Conservation (phyloP, 2,888 invertebrate species). For the Cantharis rufa region DNA sequence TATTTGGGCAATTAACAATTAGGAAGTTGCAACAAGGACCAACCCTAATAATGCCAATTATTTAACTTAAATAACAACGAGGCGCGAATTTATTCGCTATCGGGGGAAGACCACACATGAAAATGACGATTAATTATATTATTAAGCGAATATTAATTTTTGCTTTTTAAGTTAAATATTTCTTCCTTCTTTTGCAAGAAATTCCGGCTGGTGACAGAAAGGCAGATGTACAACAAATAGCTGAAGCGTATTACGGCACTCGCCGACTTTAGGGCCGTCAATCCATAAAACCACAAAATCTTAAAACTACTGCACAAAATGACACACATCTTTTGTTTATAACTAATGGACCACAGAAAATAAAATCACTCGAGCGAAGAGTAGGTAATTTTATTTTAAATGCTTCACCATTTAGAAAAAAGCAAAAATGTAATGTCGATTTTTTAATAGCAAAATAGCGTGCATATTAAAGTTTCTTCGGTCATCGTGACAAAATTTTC, state of each 20-base stretch:
- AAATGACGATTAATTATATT: too few species aligned
- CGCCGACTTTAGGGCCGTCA: slow-evolving; percentile 34
- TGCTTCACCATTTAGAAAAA: slow-evolving; percentile 10
- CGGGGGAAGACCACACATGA: background rate
- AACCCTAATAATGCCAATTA: background rate
- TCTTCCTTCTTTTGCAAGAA: background rate
- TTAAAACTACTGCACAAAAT: slow-evolving; percentile 30
- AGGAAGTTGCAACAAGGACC: background rate
- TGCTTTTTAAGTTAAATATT: background rate
- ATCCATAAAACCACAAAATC: slow-evolving; percentile 40
- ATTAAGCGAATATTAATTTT: too few species aligned
- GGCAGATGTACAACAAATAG: slow-evolving; percentile 15
- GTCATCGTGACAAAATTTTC: background rate
- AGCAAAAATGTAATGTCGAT: background rate
- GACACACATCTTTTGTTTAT: slow-evolving; percentile 39
- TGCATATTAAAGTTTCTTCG: background rate
- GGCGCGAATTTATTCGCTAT: background rate
- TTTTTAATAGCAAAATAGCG: background rate
- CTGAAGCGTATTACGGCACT: slow-evolving; percentile 34
- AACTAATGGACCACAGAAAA: slow-evolving; percentile 43
- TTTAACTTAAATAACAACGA: background rate
- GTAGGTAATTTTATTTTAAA: slow-evolving; percentile 13
- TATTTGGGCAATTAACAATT: background rate
- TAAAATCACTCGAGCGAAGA: slow-evolving; percentile 29
- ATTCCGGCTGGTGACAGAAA: background rate